phyloP scores from a whole-genome alignment of 1,140 invertebrate genomes.

The Calosoma granatense region DNA sequence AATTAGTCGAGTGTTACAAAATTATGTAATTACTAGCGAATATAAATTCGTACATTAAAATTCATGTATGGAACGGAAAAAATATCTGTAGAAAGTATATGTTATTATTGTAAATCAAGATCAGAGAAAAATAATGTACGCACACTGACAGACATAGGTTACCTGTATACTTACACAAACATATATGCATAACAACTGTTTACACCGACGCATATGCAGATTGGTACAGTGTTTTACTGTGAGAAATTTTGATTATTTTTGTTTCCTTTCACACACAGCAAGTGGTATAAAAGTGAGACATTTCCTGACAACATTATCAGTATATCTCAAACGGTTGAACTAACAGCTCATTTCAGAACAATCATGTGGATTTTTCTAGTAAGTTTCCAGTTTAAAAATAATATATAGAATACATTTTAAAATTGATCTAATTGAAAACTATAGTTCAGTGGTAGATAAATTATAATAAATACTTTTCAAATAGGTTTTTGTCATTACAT shows the following conservation, averaged over 20 bases:
- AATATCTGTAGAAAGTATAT: slow-evolving; percentile 5
- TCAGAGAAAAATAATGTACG: neutral
- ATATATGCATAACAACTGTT: neutral
- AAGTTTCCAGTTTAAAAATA: neutral
- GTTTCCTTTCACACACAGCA: neutral
- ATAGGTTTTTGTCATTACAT: slow-evolving; percentile 23
- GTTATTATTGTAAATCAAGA: neutral
- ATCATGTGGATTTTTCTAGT: neutral
- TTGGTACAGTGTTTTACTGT: neutral
- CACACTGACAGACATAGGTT: neutral
- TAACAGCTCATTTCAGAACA: neutral
- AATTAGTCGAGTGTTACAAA: too few species aligned
- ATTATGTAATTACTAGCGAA: too few species aligned
- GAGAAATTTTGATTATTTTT: slow-evolving; percentile 1
- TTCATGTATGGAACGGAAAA: too few species aligned
- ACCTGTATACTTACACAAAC: neutral
- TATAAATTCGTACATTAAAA: too few species aligned
- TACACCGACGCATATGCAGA: too few species aligned
- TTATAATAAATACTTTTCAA: too few species aligned
- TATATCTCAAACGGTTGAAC: neutral
- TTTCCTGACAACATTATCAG: neutral
- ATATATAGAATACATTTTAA: neutral
- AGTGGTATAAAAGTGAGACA: neutral
- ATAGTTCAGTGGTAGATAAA: too few species aligned
- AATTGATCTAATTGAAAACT: too few species aligned